Conservation (phyloP, 2,888 invertebrate genomes). For the Heliconius erato region DNA sequence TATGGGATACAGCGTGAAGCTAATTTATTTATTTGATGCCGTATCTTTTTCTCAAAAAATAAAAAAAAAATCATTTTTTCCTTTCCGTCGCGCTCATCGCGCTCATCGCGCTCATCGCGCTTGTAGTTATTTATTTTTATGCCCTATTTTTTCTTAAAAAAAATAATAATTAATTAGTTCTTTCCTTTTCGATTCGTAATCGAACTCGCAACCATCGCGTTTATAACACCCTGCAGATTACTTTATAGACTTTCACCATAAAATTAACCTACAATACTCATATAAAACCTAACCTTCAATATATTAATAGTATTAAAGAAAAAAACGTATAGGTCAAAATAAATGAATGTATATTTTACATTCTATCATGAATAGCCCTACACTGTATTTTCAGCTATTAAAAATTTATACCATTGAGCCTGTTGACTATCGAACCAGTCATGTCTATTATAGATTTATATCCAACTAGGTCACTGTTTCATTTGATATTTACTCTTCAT, state of each 20-base stretch:
- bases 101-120: too few species aligned
- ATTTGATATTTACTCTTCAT: constrained; percentile 3
- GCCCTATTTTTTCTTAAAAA: neutral
- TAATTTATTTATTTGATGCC: too few species aligned
- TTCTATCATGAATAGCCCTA: neutral
- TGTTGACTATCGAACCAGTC: constrained; percentile 10
- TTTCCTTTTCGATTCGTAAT: neutral
- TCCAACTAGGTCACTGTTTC: constrained; percentile 21
- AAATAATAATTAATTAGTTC: too few species aligned
- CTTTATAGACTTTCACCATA: too few species aligned
- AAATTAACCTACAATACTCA: too few species aligned
- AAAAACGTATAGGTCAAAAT: neutral
- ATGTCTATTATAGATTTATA: constrained; percentile 19
- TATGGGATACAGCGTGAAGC: too few species aligned
- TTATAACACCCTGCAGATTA: too few species aligned
- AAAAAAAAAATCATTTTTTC: too few species aligned
- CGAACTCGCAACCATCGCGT: neutral
- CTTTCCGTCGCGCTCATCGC: too few species aligned
- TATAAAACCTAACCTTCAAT: neutral
- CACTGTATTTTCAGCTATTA: constrained; percentile 12
- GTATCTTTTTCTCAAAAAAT: too few species aligned
- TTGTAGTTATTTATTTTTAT: too few species aligned
- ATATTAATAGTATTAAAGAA: neutral
- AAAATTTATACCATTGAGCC: constrained; percentile 11
- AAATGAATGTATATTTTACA: constrained; percentile 1